Base-by-base conservation (phyloP, 2,113 vertebrate genomes). In the Mixornis gularis region DNA sequence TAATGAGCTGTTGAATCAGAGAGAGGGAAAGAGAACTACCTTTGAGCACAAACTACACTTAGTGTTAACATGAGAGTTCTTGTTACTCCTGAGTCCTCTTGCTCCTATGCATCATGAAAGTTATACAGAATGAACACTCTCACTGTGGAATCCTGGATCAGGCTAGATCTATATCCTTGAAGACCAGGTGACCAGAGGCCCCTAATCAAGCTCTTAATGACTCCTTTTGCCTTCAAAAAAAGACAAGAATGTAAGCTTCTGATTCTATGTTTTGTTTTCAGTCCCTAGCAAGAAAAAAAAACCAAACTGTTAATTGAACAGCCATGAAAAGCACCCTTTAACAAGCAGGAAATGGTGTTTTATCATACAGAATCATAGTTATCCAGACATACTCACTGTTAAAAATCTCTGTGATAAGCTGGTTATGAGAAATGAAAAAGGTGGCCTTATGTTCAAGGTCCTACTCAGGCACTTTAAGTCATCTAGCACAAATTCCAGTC, bases 1-100 rank as follows among this genome's bases (percentile, higher is more conserved):
- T 86, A 99, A 97, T 65, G 99, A 99, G 94, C 99, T 99, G 88
- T 60, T 93, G 90, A 91, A 76, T 24, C 40, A 94, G 40, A 88
- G 16, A 44, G 26, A 93, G 15, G 24, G 46, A 79, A 68, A 53
- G 18, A 84, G 36, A 48, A 40, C 4, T 43, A 30, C 43, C 89
- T 81, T 48, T 11, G 13, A 69, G 53, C 17, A 81, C 7, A 70
- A 53, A 51, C 62, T 48, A 63, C 77, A 65, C 6, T n/a, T 24
- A 56, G 10, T 48, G 38, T 53, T 55, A 73, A 77, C 8, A 51
- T 21, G 9, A 63, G 2, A 70, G 10, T 12, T 79, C n/a, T 55
- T 36, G 10, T n/a, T 76, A 32, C 32, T 76, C 65, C 17, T 18
- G 22, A 85, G 44, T 30, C n/a, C 13, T 71, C 34, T 32, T 59